Evolutionary conservation across 2,113 vertebrate genomes (phyloP).

Genomic region (Choloepus hoffmanni): DNA sequence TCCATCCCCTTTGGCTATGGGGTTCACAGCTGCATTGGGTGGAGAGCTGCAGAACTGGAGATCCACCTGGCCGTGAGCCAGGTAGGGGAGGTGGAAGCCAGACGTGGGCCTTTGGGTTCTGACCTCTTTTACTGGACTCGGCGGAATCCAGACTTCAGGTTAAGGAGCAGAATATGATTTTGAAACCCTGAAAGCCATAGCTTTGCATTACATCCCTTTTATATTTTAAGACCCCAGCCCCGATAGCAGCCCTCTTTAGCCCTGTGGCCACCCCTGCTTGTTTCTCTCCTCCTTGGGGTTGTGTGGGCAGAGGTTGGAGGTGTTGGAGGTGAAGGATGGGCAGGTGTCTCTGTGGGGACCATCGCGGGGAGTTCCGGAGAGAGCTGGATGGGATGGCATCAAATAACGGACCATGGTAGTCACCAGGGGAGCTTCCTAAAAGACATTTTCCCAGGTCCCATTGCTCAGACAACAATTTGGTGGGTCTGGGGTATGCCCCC

Average conservation of each 20-base stretch:
- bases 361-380: background rate
- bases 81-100: conserved; percentile 80
- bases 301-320: background rate
- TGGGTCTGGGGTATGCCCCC: background rate
- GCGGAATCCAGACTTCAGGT: background rate
- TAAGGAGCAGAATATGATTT: background rate
- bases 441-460: background rate
- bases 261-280: too few species aligned
- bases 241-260: background rate
- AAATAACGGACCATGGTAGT: too few species aligned
- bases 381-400: background rate
- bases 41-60: conserved; percentile 94
- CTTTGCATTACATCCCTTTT: background rate
- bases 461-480: background rate
- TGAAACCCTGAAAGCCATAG: background rate
- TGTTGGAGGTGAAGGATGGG: background rate
- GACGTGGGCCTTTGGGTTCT: background rate
- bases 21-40: conserved; percentile 94
- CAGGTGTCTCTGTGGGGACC: too few species aligned
- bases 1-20: conserved; percentile 96
- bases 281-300: too few species aligned
- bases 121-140: background rate
- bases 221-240: background rate
- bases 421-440: background rate
- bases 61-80: conserved; percentile 92